These are phyloP conservation scores for Triops longicaudatus DNA, from an alignment of 1,140 invertebrate species.

Conservation along the genomic window DNA sequence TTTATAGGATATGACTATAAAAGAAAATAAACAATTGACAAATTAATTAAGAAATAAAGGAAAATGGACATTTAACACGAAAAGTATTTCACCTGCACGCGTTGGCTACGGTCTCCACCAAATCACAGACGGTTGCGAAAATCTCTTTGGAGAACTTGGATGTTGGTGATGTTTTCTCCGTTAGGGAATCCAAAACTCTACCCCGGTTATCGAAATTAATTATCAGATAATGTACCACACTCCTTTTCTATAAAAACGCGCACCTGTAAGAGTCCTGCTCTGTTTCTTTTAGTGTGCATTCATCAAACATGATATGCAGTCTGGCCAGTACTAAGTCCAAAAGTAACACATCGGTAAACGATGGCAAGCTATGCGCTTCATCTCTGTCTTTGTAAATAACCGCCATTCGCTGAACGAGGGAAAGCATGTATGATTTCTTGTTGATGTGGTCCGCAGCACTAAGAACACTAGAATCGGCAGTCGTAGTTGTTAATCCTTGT, in stretches of 20 bases:
- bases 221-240: too few species aligned
- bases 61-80: too few species aligned
- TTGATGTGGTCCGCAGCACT: slow-evolving; percentile 55
- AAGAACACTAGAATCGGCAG: slow-evolving; percentile 66
- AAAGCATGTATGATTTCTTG: slow-evolving; percentile 57
- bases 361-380: slow-evolving; percentile 32
- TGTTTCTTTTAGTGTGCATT: slow-evolving; percentile 18
- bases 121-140: slow-evolving; percentile 25
- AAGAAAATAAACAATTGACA: too few species aligned
- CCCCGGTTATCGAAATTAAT: background rate
- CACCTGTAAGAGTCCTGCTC: slow-evolving; percentile 22
- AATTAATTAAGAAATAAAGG: too few species aligned
- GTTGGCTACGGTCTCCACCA: slow-evolving; percentile 24
- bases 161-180: slow-evolving; percentile 22
- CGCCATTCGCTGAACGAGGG: slow-evolving; percentile 33
- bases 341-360: slow-evolving; percentile 24
- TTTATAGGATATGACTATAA: too few species aligned
- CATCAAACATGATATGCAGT: slow-evolving; percentile 23
- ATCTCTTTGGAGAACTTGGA: slow-evolving; percentile 27
- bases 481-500: slow-evolving; percentile 75
- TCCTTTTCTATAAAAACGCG: too few species aligned
- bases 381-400: slow-evolving; percentile 9
- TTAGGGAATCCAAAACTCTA: slow-evolving; percentile 24
- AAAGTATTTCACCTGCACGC: background rate
- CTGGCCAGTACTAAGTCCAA: slow-evolving; percentile 26